Evolutionary conservation across 2,888 invertebrate species (phyloP).

Genomic region (Drosophila anomalipes): DNA sequence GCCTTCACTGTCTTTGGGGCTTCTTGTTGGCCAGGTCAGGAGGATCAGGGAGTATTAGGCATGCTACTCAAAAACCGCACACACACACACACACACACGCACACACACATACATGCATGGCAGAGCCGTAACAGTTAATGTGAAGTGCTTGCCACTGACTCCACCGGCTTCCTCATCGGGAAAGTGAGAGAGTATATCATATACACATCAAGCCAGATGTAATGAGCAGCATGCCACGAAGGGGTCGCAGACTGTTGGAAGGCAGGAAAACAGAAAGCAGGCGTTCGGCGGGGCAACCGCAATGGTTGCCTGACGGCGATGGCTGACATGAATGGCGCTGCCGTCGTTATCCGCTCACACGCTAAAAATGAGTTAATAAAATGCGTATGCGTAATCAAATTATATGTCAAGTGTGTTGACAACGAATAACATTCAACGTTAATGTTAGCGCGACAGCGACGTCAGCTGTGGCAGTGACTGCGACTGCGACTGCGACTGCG

Average conservation of each 20-base stretch:
- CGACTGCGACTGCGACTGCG: slow-evolving; percentile 1
- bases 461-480: slow-evolving; percentile 7
- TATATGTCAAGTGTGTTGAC: slow-evolving; percentile 82
- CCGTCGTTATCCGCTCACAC: slow-evolving; percentile 48
- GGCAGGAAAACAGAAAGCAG: neutral
- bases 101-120: neutral
- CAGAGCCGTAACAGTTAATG: slow-evolving; percentile 69
- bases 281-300: neutral
- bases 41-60: slow-evolving; percentile 1
- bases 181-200: slow-evolving; percentile 67
- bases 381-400: slow-evolving; percentile 81
- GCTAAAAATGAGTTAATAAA: slow-evolving; percentile 80
- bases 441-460: slow-evolving; percentile 62
- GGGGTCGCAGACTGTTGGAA: neutral
- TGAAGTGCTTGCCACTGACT: slow-evolving; percentile 51
- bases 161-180: slow-evolving; percentile 8
- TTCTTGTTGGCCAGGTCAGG: slow-evolving; percentile 34
- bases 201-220: slow-evolving; percentile 66
- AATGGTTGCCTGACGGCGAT: slow-evolving; percentile 4
- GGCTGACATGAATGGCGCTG: neutral
- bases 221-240: slow-evolving; percentile 39
- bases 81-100: slow-evolving; percentile 5
- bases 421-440: slow-evolving; percentile 79
- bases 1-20: slow-evolving; percentile 15
- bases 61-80: slow-evolving; percentile 49